These are phyloP conservation scores for Prosapia bicincta DNA, from an alignment of 2,888 invertebrate genomes.

Conservation along the genomic window DNA sequence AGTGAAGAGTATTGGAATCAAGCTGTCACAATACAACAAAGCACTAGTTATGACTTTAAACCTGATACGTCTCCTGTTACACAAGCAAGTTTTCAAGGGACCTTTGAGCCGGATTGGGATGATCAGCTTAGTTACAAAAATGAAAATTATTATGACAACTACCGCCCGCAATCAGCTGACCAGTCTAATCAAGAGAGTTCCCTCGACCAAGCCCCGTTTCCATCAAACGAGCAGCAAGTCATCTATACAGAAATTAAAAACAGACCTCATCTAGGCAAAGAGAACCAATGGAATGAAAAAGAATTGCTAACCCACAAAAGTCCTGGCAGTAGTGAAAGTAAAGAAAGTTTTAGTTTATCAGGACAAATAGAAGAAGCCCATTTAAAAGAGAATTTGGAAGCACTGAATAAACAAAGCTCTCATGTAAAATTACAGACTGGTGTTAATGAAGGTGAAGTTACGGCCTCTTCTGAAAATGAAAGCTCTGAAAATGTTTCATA, in stretches of 20 bases:
- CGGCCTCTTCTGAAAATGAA: conserved; percentile 25
- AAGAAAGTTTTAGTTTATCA: background rate
- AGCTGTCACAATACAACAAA: conserved; percentile 39
- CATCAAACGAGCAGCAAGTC: conserved; percentile 36
- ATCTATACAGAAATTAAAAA: conserved; percentile 32
- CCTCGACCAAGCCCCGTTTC: conserved; percentile 36
- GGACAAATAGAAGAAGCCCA: background rate
- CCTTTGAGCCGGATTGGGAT: conserved; percentile 17
- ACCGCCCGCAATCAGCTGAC: conserved; percentile 8
- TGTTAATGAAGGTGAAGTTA: background rate
- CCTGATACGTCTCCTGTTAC: conserved; percentile 30
- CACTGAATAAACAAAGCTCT: background rate
- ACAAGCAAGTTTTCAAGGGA: conserved; percentile 22
- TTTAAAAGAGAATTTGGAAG: background rate
- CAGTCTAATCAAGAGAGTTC: conserved; percentile 2
- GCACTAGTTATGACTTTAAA: conserved; percentile 37
- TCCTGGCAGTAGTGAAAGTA: background rate
- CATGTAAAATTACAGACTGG: background rate
- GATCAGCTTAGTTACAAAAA: conserved; percentile 19
- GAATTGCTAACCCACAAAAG: background rate
- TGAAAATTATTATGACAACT: conserved; percentile 22
- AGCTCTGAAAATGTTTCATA: background rate
- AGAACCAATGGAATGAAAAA: conserved; percentile 32
- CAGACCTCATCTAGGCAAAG: conserved; percentile 30
- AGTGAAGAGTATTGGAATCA: conserved; percentile 39